Evolutionary conservation across 2,888 invertebrate species (phyloP).

Genomic region (Brachypterus glaber): DNA sequence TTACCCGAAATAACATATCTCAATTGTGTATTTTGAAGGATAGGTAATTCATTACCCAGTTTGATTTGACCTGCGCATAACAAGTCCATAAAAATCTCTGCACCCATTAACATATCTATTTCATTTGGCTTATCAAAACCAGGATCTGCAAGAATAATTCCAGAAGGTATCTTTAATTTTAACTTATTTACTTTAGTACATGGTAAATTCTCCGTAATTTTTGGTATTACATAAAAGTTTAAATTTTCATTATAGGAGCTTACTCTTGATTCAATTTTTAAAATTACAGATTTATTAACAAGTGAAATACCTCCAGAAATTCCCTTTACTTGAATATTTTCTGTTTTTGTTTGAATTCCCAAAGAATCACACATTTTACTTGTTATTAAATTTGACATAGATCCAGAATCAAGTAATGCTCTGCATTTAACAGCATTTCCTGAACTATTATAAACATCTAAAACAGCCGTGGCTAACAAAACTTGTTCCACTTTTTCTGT

Average conservation of each 20-base stretch:
- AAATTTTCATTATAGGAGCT: not conserved
- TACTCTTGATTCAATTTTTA: not conserved
- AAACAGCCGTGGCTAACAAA: conserved; percentile 2
- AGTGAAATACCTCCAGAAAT: not conserved
- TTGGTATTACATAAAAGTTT: not conserved
- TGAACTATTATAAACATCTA: not conserved
- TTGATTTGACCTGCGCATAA: conserved; percentile 1
- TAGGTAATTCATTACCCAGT: not conserved
- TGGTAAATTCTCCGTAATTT: not conserved
- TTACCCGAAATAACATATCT: not conserved
- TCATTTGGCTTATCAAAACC: not conserved
- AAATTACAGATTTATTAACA: not conserved
- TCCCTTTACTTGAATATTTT: conserved; percentile 3
- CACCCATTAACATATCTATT: conserved; percentile 6
- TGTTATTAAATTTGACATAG: not conserved
- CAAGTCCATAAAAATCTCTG: conserved; percentile 4
- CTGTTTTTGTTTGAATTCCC: not conserved
- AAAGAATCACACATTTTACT: not conserved
- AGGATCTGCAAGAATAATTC: conserved; percentile 5
- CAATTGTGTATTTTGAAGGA: not conserved
- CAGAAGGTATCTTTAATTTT: not conserved
- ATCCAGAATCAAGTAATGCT: conserved; percentile 3
- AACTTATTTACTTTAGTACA: not conserved
- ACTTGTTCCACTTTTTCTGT: no score
- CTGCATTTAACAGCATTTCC: not conserved